Evolutionary conservation across 2,888 invertebrate genomes (phyloP).

Genomic region (Rhorus exstirpatorius): DNA sequence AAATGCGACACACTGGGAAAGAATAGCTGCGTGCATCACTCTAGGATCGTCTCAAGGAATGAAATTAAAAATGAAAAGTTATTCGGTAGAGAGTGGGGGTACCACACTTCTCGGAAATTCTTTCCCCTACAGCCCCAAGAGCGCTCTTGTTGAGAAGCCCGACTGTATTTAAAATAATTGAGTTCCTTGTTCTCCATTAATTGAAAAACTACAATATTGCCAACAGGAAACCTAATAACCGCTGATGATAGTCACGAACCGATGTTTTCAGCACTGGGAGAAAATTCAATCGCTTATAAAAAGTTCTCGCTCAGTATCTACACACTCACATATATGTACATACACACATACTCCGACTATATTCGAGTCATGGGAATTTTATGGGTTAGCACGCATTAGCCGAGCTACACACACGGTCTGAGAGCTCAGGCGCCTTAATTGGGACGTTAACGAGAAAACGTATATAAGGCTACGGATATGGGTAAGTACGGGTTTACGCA

Average conservation of each 20-base stretch:
- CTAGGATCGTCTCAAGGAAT: no score
- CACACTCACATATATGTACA: conserved; percentile 28
- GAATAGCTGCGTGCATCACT: no score
- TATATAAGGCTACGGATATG: conserved; percentile 42
- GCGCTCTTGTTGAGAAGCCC: no score
- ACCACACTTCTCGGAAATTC: no score
- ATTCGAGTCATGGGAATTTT: conserved; percentile 62
- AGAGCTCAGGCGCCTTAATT: conserved; percentile 34
- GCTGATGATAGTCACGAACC: conserved; percentile 39
- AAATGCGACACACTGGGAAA: no score
- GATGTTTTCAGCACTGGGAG: conserved; percentile 18
- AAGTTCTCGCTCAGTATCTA: conserved; percentile 29
- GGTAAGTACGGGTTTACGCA: conserved; percentile 36
- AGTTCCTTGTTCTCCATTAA: no score
- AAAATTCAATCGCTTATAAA: conserved; percentile 34
- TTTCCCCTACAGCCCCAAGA: no score
- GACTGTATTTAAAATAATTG: no score
- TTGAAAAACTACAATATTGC: conserved; percentile 35
- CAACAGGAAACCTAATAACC: conserved; percentile 12
- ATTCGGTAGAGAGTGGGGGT: no score
- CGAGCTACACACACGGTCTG: conserved; percentile 33
- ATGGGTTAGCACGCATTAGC: conserved; percentile 62
- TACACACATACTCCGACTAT: conserved; percentile 6
- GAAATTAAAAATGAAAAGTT: no score
- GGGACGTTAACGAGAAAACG: conserved; percentile 57